Conservation (phyloP, 2,113 vertebrate genomes). For the Cephalopterus ornatus region DNA sequence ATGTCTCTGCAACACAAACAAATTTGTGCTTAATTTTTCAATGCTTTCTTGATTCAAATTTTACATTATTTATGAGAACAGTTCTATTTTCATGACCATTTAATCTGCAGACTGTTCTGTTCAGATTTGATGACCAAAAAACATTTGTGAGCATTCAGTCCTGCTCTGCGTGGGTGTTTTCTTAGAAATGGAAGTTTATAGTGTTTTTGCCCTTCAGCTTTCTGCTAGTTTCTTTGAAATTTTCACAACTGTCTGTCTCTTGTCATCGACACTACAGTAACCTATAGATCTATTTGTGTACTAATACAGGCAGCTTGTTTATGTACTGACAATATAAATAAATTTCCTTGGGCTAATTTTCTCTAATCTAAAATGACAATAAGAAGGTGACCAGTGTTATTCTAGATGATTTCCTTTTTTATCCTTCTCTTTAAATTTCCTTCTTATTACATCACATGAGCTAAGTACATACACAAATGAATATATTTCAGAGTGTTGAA, state of each 20-base stretch:
- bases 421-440: background rate
- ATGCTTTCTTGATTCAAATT: background rate
- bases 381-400: background rate
- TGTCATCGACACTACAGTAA: background rate
- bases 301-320: background rate
- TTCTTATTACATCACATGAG: background rate
- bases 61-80: background rate
- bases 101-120: background rate
- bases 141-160: background rate
- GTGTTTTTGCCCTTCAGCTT: background rate
- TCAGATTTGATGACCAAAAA: background rate
- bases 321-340: background rate
- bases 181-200: background rate
- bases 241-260: background rate
- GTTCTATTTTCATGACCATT: background rate
- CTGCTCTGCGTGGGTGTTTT: background rate
- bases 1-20: background rate
- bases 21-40: background rate
- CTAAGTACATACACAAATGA: background rate
- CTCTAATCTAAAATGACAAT: background rate
- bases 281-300: background rate
- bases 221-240: background rate
- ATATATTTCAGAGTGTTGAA: slow-evolving; percentile 32
- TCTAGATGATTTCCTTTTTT: background rate
- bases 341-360: background rate